phyloP scores from a whole-genome alignment of 2,888 invertebrate species.

The Hartigia nigra region DNA sequence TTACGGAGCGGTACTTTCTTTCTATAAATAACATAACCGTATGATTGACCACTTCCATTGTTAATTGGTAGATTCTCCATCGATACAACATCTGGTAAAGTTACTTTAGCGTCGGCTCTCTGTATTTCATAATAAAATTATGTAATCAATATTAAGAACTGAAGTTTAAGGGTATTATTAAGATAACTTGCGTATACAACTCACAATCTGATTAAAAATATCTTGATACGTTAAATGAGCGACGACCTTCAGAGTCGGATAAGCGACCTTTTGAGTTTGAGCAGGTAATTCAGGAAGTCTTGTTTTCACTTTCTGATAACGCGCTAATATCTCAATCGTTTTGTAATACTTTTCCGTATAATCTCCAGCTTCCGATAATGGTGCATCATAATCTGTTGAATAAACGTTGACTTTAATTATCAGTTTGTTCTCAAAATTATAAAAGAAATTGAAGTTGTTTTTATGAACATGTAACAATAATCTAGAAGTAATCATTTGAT shows the following conservation, averaged over 20 bases:
- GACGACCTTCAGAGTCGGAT: constrained; percentile 44
- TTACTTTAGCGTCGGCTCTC: constrained; percentile 20
- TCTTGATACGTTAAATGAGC: constrained; percentile 41
- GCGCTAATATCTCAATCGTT: constrained; percentile 34
- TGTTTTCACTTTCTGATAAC: constrained; percentile 49
- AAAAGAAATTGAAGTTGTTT: background rate
- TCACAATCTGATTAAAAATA: constrained; percentile 42
- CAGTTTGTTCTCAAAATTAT: background rate
- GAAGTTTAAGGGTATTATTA: background rate
- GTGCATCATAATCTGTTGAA: constrained; percentile 79
- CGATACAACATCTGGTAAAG: constrained; percentile 34
- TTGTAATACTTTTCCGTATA: constrained; percentile 80
- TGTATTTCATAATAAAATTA: constrained; percentile 5
- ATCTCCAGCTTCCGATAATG: constrained; percentile 86
- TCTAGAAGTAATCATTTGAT: background rate
- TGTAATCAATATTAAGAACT: background rate
- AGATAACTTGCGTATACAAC: background rate
- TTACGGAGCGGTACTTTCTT: constrained; percentile 46
- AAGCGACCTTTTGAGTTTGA: constrained; percentile 52
- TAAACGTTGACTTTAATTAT: background rate
- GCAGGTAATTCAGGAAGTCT: constrained; percentile 56
- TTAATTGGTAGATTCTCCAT: constrained; percentile 60
- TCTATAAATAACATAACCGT: constrained; percentile 70
- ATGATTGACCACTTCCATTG: constrained; percentile 68
- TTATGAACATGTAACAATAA: background rate